phyloP scores from a whole-genome alignment of 2,113 vertebrate species.

The Phrynosoma blainvillii region DNA sequence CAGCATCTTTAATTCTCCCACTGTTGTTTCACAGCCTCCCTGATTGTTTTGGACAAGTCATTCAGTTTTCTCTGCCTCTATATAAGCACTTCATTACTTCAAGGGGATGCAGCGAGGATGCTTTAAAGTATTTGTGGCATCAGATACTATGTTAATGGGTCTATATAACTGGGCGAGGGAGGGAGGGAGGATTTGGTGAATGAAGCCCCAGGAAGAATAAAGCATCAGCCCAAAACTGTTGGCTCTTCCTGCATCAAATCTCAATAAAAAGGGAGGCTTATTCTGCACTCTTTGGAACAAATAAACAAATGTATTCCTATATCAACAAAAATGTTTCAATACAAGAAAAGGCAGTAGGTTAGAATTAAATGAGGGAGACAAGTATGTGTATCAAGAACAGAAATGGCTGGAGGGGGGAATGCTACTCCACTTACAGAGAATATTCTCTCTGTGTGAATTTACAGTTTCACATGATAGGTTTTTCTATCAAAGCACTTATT shows the following conservation, averaged over 20 bases:
- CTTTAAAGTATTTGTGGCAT: constrained; percentile 36
- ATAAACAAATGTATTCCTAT: constrained; percentile 3
- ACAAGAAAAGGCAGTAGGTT: neutral
- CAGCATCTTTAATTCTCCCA: constrained; percentile 15
- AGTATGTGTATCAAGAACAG: neutral
- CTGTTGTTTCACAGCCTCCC: constrained; percentile 27
- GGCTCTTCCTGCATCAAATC: constrained; percentile 38
- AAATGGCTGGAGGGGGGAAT: neutral
- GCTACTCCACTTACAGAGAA: neutral
- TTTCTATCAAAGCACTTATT: neutral
- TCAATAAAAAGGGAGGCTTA: constrained; percentile 36
- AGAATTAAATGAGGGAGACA: constrained; percentile 47
- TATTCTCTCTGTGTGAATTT: neutral
- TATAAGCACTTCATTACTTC: constrained; percentile 38
- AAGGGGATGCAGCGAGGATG: constrained; percentile 3
- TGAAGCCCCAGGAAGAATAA: constrained; percentile 4
- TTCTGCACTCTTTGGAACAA: constrained; percentile 22
- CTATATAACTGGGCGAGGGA: constrained; percentile 14
- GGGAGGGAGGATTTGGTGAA: neutral
- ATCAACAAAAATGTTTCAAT: constrained; percentile 35
- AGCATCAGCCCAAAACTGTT: constrained; percentile 27
- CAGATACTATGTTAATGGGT: constrained; percentile 30
- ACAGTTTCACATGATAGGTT: neutral
- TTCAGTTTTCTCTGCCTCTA: constrained; percentile 33
- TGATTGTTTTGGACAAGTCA: constrained; percentile 42